Evolutionary conservation across 2,888 invertebrate species (phyloP).

Genomic region (Mythimna impura): DNA sequence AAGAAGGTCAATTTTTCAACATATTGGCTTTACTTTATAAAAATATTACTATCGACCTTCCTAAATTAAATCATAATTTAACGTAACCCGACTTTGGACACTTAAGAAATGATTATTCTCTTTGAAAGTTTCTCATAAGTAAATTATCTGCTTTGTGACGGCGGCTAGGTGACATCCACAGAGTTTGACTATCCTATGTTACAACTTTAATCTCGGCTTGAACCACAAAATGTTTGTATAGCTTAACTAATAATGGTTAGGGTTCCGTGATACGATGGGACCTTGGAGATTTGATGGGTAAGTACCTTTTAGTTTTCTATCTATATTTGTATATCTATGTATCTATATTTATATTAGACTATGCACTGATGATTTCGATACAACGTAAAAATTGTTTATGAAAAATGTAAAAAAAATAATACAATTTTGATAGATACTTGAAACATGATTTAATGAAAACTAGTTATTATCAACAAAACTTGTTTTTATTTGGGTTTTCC

Average conservation of each 20-base stretch:
- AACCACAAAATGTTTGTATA: slow-evolving; percentile 73
- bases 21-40: slow-evolving; percentile 34
- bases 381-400: no score
- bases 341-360: no score
- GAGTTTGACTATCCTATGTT: slow-evolving; percentile 68
- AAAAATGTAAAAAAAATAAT: no score
- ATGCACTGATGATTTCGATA: no score
- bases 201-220: slow-evolving; percentile 72
- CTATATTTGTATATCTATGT: no score
- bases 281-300: neutral
- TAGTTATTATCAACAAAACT: no score
- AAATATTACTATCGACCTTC: slow-evolving; percentile 40
- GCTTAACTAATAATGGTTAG: slow-evolving; percentile 70
- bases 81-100: slow-evolving; percentile 51
- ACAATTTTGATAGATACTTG: no score
- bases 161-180: slow-evolving; percentile 54
- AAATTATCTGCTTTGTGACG: slow-evolving; percentile 68
- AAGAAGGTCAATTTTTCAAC: slow-evolving; percentile 36
- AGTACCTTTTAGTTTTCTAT: no score
- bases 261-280: slow-evolving; percentile 50
- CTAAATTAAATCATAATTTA: slow-evolving; percentile 69
- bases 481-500: no score
- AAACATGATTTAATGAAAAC: no score
- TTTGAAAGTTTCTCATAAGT: slow-evolving; percentile 60
- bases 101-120: slow-evolving; percentile 56